These are phyloP conservation scores for Sebastes ruberrimus DNA, from an alignment of 2,797 vertebrate species.

Conservation along the genomic window DNA sequence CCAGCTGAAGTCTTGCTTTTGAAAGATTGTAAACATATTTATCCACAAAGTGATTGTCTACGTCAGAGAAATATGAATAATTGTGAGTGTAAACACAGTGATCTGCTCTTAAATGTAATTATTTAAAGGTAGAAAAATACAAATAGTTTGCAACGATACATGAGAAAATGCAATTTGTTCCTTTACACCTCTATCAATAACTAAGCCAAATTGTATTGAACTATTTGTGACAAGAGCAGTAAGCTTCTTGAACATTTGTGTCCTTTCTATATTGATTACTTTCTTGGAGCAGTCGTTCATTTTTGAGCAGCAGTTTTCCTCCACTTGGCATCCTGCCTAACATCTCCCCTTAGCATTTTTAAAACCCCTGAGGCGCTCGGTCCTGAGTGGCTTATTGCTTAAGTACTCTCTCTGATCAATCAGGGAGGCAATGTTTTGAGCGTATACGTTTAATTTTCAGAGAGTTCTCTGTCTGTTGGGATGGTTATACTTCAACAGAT, in stretches of 20 bases:
- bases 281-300: neutral
- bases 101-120: neutral
- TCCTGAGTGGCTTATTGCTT: conserved; percentile 11
- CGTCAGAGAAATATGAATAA: neutral
- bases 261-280: neutral
- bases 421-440: conserved; percentile 13
- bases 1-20: neutral
- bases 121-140: neutral
- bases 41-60: neutral
- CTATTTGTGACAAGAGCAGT: neutral
- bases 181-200: neutral
- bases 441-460: conserved; percentile 15
- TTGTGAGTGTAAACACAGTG: neutral
- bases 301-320: conserved; percentile 1
- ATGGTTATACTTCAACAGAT: neutral
- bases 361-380: neutral
- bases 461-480: neutral
- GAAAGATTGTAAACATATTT: neutral
- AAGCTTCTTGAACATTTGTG: neutral
- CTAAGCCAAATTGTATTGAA: neutral
- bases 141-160: neutral
- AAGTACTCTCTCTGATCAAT: conserved; percentile 34
- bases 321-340: conserved; percentile 5
- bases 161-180: neutral
- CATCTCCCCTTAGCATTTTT: conserved; percentile 13